Evolutionary conservation across 2,888 invertebrate genomes (phyloP).

Genomic region (Petrophora chlorosata): DNA sequence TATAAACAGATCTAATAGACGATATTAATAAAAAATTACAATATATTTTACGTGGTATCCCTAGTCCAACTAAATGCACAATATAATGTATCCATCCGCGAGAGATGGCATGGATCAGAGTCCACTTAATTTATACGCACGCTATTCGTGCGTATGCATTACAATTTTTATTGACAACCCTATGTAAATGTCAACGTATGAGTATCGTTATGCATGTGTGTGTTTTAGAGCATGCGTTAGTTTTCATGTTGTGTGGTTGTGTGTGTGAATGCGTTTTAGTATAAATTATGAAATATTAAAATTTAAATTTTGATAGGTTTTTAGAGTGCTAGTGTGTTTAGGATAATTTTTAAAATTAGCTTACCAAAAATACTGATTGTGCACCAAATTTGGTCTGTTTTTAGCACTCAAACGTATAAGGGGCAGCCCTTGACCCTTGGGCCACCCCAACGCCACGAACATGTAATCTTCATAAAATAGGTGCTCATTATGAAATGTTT

Average conservation of each 20-base stretch:
- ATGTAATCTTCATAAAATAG: too few relatives aligned
- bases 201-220: slow-evolving; percentile 1
- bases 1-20: not conserved
- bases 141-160: slow-evolving; percentile 26
- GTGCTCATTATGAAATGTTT: too few relatives aligned
- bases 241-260: not conserved
- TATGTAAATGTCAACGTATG: slow-evolving; percentile 4
- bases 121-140: slow-evolving; percentile 45
- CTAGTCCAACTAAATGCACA: slow-evolving; percentile 43
- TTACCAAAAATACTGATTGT: too few relatives aligned
- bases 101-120: slow-evolving; percentile 53
- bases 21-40: not conserved
- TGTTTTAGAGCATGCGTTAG: not conserved
- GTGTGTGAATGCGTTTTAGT: not conserved
- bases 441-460: too few relatives aligned
- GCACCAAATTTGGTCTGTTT: too few relatives aligned
- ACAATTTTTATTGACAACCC: slow-evolving; percentile 30
- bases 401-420: too few relatives aligned
- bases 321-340: too few relatives aligned
- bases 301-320: not conserved
- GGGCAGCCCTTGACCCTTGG: too few relatives aligned
- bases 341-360: too few relatives aligned
- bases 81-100: slow-evolving; percentile 45
- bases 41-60: slow-evolving; percentile 13
- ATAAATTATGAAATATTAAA: too few relatives aligned